Base-by-base conservation (phyloP, 1,140 invertebrate species). In the Atopsyche davidsoni region DNA sequence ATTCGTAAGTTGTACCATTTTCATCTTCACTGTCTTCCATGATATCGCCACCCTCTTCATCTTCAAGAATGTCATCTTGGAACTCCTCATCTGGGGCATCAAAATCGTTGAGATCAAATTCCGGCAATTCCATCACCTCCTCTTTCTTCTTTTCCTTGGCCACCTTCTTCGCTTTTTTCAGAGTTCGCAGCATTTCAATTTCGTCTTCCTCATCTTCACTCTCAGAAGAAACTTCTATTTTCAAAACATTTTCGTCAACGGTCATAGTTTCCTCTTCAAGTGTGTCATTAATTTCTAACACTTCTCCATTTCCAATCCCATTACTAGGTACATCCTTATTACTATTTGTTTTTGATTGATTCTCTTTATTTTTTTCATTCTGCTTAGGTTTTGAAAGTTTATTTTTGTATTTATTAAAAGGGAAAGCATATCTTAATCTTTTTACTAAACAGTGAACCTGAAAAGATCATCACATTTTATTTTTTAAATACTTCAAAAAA, bases 51-150 rank as follows among this genome's bases (percentile, higher is more conserved):
- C 75, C 73, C 11, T 72, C 67, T 13, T 69, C 68, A 46, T 72
- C 72, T 40, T 63, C 66, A 13, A 76, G 66, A 39, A 77, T 59
- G 55, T 80, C 77, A 3, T 74, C 70, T 25, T 78, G 74, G 1
- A 78, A 78, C 45, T 78, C 78, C 46, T 81, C 80, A 10, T 74
- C 75, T 0, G 76, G 76, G 55, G 79, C 60, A 55, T 77, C 75
- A 42, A 79, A 81, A 53, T 82, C 79, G 54, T 82, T 79, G 46
- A 82, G 62, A 59, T 81, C 78, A 9, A 83, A 78, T 58, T 79
- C 73, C 0, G 80, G 79, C 23, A 82, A 60, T 0, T 55, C 50
- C 22, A 71, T 72, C 24, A 66, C 54, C 24, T 76, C 73, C 58
- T 78, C 76, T 45, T 70, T 73, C 48, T 77, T 73, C 0, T 75